These are phyloP conservation scores for Tenthredo livida DNA, from an alignment of 2,888 invertebrate species.

Conservation along the genomic window DNA sequence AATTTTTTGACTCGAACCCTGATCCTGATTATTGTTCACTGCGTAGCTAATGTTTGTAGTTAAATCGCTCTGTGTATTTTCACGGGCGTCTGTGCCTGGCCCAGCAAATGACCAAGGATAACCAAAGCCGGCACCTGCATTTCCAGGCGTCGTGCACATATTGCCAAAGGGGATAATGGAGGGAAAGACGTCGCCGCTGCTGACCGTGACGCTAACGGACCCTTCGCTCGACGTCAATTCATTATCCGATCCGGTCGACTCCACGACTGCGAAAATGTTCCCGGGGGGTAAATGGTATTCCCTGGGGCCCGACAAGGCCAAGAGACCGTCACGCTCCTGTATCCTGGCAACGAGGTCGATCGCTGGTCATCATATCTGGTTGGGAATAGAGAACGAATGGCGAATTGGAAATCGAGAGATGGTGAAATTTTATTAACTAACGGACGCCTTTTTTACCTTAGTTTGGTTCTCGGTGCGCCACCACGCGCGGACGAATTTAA, in stretches of 20 bases:
- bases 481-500: conserved; percentile 64
- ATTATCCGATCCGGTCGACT: conserved; percentile 48
- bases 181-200: conserved; percentile 59
- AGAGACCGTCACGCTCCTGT: conserved; percentile 77
- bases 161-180: conserved; percentile 60
- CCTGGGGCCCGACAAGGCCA: conserved; percentile 24
- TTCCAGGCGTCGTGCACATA: conserved; percentile 77
- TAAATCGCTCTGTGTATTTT: conserved; percentile 73
- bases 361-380: conserved; percentile 70
- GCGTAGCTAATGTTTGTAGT: conserved; percentile 75
- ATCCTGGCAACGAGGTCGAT: conserved; percentile 67
- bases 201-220: conserved; percentile 40
- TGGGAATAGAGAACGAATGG: conserved; percentile 39
- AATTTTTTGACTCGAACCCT: conserved; percentile 75
- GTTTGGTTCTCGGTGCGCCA: conserved; percentile 60
- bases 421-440: conserved; percentile 16
- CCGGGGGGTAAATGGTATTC: neutral
- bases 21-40: conserved; percentile 76
- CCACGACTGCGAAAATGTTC: conserved; percentile 38
- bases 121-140: conserved; percentile 76
- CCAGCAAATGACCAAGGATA: conserved; percentile 77
- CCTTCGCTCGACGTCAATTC: conserved; percentile 51
- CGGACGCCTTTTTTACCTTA: conserved; percentile 29
- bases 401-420: conserved; percentile 11
- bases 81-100: conserved; percentile 73